Evolutionary conservation across 2,888 invertebrate species (phyloP).

Genomic region (Hesperia comma): DNA sequence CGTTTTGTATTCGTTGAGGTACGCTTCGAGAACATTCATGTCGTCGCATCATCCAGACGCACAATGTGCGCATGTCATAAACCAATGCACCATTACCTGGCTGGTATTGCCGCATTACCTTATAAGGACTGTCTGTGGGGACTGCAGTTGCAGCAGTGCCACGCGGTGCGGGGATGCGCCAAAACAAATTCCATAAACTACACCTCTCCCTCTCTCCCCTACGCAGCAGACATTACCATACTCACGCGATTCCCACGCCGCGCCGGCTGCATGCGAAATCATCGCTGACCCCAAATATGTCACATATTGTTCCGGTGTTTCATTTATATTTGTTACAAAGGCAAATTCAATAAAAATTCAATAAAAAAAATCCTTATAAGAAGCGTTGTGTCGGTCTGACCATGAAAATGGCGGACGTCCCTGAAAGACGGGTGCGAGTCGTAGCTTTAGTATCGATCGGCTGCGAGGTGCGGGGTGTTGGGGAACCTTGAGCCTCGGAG

Average conservation of each 20-base stretch:
- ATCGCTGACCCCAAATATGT: not conserved
- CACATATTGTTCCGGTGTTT: not conserved
- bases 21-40: not conserved
- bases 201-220: not conserved
- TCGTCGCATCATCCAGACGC: not conserved
- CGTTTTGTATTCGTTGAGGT: not conserved
- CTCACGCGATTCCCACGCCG: too few relatives aligned
- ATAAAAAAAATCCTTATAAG: not conserved
- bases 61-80: slow-evolving; percentile 14
- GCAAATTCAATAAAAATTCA: not conserved
- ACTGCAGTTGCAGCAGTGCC: slow-evolving; percentile 12
- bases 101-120: slow-evolving; percentile 10
- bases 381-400: not conserved
- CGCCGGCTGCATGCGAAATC: not conserved
- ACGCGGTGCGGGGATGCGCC: slow-evolving; percentile 15
- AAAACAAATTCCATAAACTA: not conserved
- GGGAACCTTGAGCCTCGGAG: slow-evolving; percentile 2
- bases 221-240: not conserved
- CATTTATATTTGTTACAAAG: not conserved
- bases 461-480: not conserved
- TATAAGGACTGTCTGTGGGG: slow-evolving; percentile 18
- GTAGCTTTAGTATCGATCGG: slow-evolving; percentile 23
- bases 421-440: slow-evolving; percentile 13
- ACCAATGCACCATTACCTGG: slow-evolving; percentile 14
- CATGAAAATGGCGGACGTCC: slow-evolving; percentile 22